These are phyloP conservation scores for Catotricha subobsoleta DNA, from an alignment of 2,888 invertebrate genomes.

Conservation along the genomic window DNA sequence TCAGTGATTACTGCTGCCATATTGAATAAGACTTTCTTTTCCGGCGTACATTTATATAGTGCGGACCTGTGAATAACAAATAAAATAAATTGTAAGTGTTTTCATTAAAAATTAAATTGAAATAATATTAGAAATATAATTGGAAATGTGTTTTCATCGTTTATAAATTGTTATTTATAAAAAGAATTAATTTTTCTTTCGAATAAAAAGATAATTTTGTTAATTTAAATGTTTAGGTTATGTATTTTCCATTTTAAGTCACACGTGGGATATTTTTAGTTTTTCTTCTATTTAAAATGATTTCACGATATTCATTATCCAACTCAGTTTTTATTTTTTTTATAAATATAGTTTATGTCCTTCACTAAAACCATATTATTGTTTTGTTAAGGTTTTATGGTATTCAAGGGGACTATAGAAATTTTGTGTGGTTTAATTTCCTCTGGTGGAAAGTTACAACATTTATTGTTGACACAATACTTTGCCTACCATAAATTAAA, in stretches of 20 bases:
- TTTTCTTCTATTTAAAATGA: background rate
- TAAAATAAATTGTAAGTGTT: constrained; percentile 5
- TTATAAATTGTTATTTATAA: background rate
- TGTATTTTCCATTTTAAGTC: background rate
- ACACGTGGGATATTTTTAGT: background rate
- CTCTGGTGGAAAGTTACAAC: constrained; percentile 7
- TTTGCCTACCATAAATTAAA: constrained; percentile 8
- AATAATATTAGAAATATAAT: background rate
- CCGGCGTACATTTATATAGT: constrained; percentile 7
- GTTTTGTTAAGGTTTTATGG: constrained; percentile 4
- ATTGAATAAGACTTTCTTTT: constrained; percentile 5
- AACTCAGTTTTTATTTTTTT: background rate
- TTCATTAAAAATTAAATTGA: background rate
- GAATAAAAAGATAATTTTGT: background rate
- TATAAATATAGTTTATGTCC: constrained; percentile 6
- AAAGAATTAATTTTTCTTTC: background rate
- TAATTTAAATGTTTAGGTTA: background rate
- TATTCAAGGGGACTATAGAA: constrained; percentile 11
- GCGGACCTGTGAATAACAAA: constrained; percentile 6
- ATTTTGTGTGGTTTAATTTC: constrained; percentile 7
- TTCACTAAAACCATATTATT: constrained; percentile 10
- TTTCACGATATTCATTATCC: background rate
- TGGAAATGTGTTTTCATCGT: background rate
- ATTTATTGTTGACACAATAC: constrained; percentile 1
- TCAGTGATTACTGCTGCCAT: too few species aligned